Evolutionary conservation across 92 coral and sea anemone genomes (phyloP).

Genomic region (Zoanthus solanderi): DNA sequence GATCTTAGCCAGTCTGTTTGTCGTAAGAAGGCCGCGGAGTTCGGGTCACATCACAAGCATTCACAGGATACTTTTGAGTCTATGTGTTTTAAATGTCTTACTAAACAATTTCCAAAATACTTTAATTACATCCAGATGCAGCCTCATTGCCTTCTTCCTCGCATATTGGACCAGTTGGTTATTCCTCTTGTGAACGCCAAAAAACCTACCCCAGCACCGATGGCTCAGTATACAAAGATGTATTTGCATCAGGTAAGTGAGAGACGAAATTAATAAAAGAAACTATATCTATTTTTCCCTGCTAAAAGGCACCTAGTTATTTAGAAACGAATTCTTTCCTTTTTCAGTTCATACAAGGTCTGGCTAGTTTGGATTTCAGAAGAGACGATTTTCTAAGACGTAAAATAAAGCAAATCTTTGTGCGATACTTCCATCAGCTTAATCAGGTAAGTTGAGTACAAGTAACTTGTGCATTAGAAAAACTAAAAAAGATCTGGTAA

Average conservation of each 20-base stretch:
- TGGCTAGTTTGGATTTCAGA: slow-evolving; percentile 82
- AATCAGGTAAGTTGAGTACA: slow-evolving; percentile 79
- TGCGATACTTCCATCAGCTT: slow-evolving; percentile 76
- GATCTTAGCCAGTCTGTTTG: too few species aligned
- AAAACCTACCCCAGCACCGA: slow-evolving; percentile 74
- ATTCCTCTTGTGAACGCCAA: slow-evolving; percentile 86
- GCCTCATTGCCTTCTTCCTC: slow-evolving; percentile 90
- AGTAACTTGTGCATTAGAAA: background rate
- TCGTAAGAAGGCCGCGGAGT: too few species aligned
- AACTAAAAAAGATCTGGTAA: background rate
- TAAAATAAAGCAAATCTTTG: slow-evolving; percentile 88
- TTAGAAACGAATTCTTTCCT: background rate
- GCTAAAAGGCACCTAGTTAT: background rate
- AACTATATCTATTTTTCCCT: background rate
- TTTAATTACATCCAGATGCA: slow-evolving; percentile 65
- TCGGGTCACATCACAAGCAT: too few species aligned
- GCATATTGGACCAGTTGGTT: slow-evolving; percentile 87
- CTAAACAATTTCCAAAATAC: too few species aligned
- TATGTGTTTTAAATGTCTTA: too few species aligned
- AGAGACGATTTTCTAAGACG: slow-evolving; percentile 91
- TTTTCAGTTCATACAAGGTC: slow-evolving; percentile 87
- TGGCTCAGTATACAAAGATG: slow-evolving; percentile 79
- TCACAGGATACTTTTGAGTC: too few species aligned
- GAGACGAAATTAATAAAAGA: too few species aligned
- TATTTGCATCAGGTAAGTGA: slow-evolving; percentile 54